Evolutionary conservation across 2,888 invertebrate species (phyloP), one percentile per base, ranked within the genome.

Genomic region (Caenorhabditis sp.): DNA sequence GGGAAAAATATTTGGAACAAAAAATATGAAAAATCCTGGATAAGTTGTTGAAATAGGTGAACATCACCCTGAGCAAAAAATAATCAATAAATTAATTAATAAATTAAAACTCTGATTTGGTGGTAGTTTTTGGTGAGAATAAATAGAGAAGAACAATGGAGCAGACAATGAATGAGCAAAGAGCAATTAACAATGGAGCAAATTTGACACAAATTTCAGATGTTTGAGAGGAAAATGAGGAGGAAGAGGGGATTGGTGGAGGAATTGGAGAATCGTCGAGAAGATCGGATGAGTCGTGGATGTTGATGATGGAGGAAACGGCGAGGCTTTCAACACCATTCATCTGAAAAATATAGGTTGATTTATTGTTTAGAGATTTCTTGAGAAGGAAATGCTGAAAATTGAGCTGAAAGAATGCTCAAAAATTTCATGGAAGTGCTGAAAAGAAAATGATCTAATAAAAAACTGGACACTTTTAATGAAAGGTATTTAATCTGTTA

Each of bases 291-390:
- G 60, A 38, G 38, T 75, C 75, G 56, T 71, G 65, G 0, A 76
- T 70, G n/a, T 62, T 61, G 63, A 76, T 68, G 36, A 76, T 70
- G 0, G 70, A 68, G 0, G 75, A 76, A 7, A 76, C 70, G 17
- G 75, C 75, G 0, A 76, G 54, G 12, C 67, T 58, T 61, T 68
- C 65, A 4, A 68, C 68, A 1, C 70, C 75, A 49, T 64, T 56
- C 67, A 76, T 76, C 74, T 75, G 67, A 8, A 72, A 62, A 20
- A 36, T 27, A 31, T n/a, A n/a, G n/a, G n/a, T n/a, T n/a, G n/a
- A n/a, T n/a, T n/a, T n/a, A n/a, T n/a, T n/a, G n/a, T n/a, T n/a
- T n/a, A n/a, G n/a, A n/a, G n/a, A n/a, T n/a, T n/a, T n/a, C n/a
- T n/a, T n/a, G n/a, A n/a, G n/a, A n/a, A n/a, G n/a, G n/a, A n/a